A percentile compares a stretch with the other conserved stretches of the same genome.
These are phyloP conservation scores for Dendrolimus houi DNA, from an alignment of 2,888 invertebrate genomes.

Conservation along the genomic window DNA sequence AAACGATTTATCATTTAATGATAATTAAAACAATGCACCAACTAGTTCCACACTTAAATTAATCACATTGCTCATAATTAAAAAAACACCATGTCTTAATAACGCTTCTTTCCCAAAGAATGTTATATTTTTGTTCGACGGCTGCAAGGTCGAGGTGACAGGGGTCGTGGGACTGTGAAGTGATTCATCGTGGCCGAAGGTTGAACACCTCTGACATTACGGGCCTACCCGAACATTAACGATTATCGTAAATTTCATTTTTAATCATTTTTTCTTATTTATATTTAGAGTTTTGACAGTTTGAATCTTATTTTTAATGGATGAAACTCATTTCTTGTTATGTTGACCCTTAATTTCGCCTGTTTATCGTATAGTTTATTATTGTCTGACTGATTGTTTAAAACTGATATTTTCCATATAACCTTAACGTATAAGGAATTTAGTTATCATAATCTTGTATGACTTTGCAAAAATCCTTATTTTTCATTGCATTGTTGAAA, in stretches of 20 bases:
- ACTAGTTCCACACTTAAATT: too few species aligned
- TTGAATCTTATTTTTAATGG: not conserved
- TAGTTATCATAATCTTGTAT: too few species aligned
- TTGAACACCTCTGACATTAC: constrained; percentile 58
- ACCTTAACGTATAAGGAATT: too few species aligned
- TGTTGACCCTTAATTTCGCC: not conserved
- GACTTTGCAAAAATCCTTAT: too few species aligned
- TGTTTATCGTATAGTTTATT: not conserved
- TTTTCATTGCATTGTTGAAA: too few species aligned
- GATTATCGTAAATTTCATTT: constrained; percentile 4
- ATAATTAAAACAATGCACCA: too few species aligned
- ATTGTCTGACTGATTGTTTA: not conserved
- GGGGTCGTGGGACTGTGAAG: constrained; percentile 53
- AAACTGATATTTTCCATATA: not conserved
- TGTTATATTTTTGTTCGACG: not conserved
- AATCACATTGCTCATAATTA: too few species aligned
- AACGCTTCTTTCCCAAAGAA: not conserved
- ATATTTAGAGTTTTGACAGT: not conserved
- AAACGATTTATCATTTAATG: too few species aligned
- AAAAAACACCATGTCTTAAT: not conserved
- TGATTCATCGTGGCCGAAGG: constrained; percentile 50
- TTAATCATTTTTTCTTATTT: not conserved
- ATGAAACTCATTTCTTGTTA: not conserved
- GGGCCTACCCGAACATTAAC: constrained; percentile 13
- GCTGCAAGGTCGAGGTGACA: constrained; percentile 19